Base-by-base conservation (phyloP, 2,888 invertebrate species). In the Drosophila algonquin region DNA sequence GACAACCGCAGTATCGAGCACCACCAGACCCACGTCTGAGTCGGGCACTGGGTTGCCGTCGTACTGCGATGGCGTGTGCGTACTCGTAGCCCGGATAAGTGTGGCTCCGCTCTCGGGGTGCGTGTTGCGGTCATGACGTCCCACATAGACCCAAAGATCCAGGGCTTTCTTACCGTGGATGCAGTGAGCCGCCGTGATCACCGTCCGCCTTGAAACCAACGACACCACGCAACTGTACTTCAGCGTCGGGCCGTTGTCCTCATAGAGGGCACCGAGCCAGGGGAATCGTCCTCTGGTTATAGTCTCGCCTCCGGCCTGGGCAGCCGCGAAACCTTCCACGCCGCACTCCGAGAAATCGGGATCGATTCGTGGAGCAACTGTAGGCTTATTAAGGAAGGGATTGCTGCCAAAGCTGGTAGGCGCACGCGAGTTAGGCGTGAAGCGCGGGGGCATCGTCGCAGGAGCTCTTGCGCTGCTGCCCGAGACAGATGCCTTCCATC, bases 131-230 rank as follows among this genome's bases (percentile, higher is more conserved):
- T 90, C 89, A 56, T 91, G 89, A 24, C 92, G 90, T 0, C 93
- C 93, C n/a, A 93, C 71, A 53, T 88, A 87, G 3, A 89, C 85
- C 10, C 81, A 53, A 16, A 88, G 50, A 5, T 71, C 59, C 9
- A 69, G 52, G 6, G 78, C 63, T 3, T 44, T 40, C 7, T 55
- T 18, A 10, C 54, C 65, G 9, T 70, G 72, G 45, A 90, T 89
- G 63, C 93, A 93, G 70, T 93, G 93, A 0, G 93, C 93, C 2
- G 91, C 93, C 77, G 89, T 85, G 4, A 90, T 75, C 7, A 90
- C 85, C 0, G 82, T 80, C 16, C 81, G 75, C 4, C 68, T 48
- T 0, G 91, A 87, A 24, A 90, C 68, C 8, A 90, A 16, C 7
- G 74, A 87, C 0, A 86, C 79, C 14, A 89, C 90, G 61, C 90